Evolutionary conservation across 1,140 invertebrate genomes (phyloP).

Genomic region (Cotesia typhae): DNA sequence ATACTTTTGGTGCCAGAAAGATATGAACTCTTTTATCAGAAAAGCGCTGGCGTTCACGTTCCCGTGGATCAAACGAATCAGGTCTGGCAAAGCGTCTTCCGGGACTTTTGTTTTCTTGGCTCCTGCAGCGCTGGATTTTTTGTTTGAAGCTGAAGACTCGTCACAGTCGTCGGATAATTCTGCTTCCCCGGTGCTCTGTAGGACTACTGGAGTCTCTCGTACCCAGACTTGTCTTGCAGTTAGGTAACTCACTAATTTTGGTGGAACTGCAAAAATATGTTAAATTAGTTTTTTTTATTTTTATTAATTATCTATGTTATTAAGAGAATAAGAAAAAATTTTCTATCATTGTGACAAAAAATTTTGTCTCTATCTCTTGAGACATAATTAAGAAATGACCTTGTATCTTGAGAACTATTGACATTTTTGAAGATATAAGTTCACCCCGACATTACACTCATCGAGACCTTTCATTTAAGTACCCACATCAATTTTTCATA

Average conservation of each 20-base stretch:
- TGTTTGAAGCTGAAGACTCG: slow-evolving; percentile 31
- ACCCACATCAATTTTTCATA: no score
- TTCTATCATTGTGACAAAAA: no score
- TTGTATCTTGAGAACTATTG: no score
- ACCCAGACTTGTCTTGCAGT: slow-evolving; percentile 62
- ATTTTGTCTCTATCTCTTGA: no score
- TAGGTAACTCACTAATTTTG: slow-evolving; percentile 55
- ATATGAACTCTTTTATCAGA: slow-evolving; percentile 73
- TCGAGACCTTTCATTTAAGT: no score
- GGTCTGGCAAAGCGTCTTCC: slow-evolving; percentile 71
- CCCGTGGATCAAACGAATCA: slow-evolving; percentile 76
- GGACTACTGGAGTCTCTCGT: slow-evolving; percentile 51
- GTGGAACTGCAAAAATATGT: slow-evolving; percentile 46
- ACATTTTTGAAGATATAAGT: no score
- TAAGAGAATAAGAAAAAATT: no score
- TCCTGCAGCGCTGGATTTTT: slow-evolving; percentile 35
- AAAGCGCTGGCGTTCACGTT: slow-evolving; percentile 70
- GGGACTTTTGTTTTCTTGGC: slow-evolving; percentile 64
- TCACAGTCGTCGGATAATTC: slow-evolving; percentile 40
- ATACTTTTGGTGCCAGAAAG: slow-evolving; percentile 64
- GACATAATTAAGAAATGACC: no score
- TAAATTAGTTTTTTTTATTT: neutral
- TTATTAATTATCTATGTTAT: no score
- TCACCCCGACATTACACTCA: no score
- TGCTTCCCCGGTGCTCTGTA: slow-evolving; percentile 47